Evolutionary conservation across 2,113 vertebrate genomes (phyloP).

Genomic region (Lates calcarifer): DNA sequence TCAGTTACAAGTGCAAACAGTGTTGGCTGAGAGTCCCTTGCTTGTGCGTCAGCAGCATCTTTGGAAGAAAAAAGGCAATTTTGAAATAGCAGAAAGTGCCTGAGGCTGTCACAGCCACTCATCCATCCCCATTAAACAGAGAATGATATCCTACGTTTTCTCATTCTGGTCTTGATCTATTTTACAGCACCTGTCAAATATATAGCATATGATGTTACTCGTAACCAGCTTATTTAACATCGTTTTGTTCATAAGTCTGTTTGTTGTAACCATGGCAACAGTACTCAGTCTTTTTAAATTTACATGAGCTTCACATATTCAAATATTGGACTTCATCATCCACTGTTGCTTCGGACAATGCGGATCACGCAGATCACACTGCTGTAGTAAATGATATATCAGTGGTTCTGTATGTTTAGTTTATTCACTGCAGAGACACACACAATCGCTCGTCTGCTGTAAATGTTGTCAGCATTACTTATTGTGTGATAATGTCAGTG

Average conservation of each 20-base stretch:
- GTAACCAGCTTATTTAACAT: neutral
- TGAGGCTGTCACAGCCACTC: slow-evolving; percentile 22
- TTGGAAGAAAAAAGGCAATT: slow-evolving; percentile 29
- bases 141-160: neutral
- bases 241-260: slow-evolving; percentile 26
- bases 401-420: slow-evolving; percentile 30
- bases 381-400: neutral
- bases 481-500: neutral
- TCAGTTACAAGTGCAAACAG: slow-evolving; percentile 45
- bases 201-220: neutral
- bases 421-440: neutral
- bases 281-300: slow-evolving; percentile 6
- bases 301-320: slow-evolving; percentile 42
- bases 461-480: neutral
- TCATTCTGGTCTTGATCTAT: neutral
- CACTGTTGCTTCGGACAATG: slow-evolving; percentile 3
- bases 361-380: slow-evolving; percentile 41
- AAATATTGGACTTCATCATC: slow-evolving; percentile 36
- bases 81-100: slow-evolving; percentile 17
- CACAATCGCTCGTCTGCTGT: neutral
- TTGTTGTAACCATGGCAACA: slow-evolving; percentile 35
- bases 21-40: slow-evolving; percentile 25
- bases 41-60: slow-evolving; percentile 49
- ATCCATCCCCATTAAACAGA: slow-evolving; percentile 6
- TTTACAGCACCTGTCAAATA: neutral